Base-by-base conservation (phyloP, 2,797 vertebrate genomes). In the Lateolabrax maculatus region DNA sequence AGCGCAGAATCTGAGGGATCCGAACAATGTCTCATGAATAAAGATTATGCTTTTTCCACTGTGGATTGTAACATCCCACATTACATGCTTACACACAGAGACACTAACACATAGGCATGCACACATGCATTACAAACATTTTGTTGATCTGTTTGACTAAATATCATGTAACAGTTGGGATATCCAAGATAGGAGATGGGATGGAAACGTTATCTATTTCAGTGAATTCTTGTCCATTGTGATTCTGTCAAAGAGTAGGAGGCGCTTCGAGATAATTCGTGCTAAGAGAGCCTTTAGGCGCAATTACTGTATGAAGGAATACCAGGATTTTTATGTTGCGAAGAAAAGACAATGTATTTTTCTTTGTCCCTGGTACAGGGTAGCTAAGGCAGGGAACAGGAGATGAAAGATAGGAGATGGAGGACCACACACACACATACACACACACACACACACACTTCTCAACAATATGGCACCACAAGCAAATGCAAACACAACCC, bases 21-120 rank as follows among this genome's bases (percentile, higher is more conserved):
- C 80, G 67, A 86, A 75, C 57, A 81, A 81, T 87, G 75, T 73
- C 66, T 77, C 60, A 89, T 79, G 74, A 90, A 85, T 85, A 85
- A 84, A 81, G 46, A 85, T 65, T 12, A 41, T 27, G 34, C 3
- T 37, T 71, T 65, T 82, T 49, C 48, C 57, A 36, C 66, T 77
- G 83, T 46, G 71, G 75, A 23, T 68, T 68, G 11, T 60, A 55
- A 63, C 76, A 77, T 79, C 76, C 75, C 19, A 86, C 81, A 37
- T 34, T 56, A 71, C 51, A 76, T 56, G 46, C 48, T 72, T 31
- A 43, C 31, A 58, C 46, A 56, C 9, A 49, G 29, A 71, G 57
- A 73, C 18, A 43, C 29, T 23, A 70, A 74, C 36, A 75, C 23
- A 77, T 7, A 66, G 25, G 12, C 58, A 67, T 13, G 12, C 15